phyloP scores from a whole-genome alignment of 1,140 invertebrate species.

The Zophobas atratus region DNA sequence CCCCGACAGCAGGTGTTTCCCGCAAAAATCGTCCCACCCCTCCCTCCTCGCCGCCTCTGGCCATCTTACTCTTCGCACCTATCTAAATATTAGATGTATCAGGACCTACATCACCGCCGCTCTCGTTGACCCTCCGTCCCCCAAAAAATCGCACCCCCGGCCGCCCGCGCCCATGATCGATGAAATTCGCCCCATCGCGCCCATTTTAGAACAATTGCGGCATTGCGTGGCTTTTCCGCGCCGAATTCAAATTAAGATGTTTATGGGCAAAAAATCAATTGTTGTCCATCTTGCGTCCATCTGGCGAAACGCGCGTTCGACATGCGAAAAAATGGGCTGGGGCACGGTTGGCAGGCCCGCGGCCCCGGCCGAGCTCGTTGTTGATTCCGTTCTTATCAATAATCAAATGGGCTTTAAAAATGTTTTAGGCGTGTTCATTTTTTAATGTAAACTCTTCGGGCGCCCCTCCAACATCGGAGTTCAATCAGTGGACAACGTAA shows the following conservation, averaged over 20 bases:
- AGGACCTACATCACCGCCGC: too few relatives aligned
- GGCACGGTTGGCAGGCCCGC: background rate
- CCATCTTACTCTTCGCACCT: too few relatives aligned
- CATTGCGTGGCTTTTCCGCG: background rate
- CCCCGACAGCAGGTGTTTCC: too few relatives aligned
- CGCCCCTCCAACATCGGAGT: slow-evolving; percentile 30
- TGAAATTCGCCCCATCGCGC: background rate
- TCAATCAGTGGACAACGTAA: slow-evolving; percentile 36
- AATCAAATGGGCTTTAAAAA: slow-evolving; percentile 19
- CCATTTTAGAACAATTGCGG: slow-evolving; percentile 4
- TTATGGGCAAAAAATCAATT: background rate
- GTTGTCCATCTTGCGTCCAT: background rate
- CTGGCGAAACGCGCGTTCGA: background rate
- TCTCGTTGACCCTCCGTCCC: too few relatives aligned
- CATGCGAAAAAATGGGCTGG: background rate
- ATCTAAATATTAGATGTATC: too few relatives aligned
- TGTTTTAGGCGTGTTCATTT: slow-evolving; percentile 25
- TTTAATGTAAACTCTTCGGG: slow-evolving; percentile 37
- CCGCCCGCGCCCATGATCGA: too few relatives aligned
- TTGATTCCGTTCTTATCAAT: slow-evolving; percentile 28
- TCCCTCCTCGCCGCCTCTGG: too few relatives aligned
- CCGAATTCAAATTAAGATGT: slow-evolving; percentile 11
- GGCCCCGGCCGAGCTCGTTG: background rate
- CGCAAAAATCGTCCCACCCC: too few relatives aligned
- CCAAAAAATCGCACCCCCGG: too few relatives aligned